These are phyloP conservation scores for Antigone vipio DNA, from an alignment of 2,113 vertebrate species.

Conservation along the genomic window DNA sequence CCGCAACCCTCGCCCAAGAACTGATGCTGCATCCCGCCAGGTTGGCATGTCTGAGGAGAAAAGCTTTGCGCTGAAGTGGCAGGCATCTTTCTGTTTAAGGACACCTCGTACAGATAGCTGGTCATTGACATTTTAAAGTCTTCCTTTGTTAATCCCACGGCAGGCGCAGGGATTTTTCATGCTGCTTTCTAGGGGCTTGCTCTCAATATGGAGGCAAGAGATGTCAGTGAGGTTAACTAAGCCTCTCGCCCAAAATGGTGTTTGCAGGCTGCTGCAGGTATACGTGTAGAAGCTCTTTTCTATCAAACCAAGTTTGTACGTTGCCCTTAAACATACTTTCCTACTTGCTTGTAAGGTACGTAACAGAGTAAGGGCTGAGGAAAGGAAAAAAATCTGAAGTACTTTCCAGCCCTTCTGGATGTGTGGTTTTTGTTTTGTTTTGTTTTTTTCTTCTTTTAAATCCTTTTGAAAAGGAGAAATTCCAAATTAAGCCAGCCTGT, in stretches of 20 bases:
- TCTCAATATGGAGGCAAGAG: not conserved
- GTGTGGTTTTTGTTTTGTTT: not conserved
- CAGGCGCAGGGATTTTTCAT: not conserved
- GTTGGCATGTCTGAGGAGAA: not conserved
- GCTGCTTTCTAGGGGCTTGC: not conserved
- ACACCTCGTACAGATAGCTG: not conserved
- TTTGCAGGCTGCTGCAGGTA: not conserved
- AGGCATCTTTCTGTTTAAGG: not conserved
- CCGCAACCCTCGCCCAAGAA: not conserved
- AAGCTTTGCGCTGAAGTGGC: not conserved
- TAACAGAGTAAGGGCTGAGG: not conserved
- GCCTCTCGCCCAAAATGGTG: fast-evolving
- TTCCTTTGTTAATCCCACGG: not conserved
- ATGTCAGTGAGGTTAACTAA: fast-evolving
- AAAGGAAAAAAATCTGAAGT: not conserved
- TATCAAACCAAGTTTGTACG: not conserved
- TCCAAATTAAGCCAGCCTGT: slow-evolving; percentile 49
- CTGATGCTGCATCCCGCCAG: fast-evolving
- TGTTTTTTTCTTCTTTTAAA: not conserved
- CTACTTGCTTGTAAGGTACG: not conserved
- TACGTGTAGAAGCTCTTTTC: not conserved
- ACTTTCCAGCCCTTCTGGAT: not conserved
- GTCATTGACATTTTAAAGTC: not conserved
- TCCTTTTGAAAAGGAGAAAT: slow-evolving; percentile 2
- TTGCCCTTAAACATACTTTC: not conserved